A percentile compares a stretch with the other conserved stretches of the same genome.
phyloP scores from a whole-genome alignment of 2,113 vertebrate genomes.

The Tympanuchus pallidicinctus region DNA sequence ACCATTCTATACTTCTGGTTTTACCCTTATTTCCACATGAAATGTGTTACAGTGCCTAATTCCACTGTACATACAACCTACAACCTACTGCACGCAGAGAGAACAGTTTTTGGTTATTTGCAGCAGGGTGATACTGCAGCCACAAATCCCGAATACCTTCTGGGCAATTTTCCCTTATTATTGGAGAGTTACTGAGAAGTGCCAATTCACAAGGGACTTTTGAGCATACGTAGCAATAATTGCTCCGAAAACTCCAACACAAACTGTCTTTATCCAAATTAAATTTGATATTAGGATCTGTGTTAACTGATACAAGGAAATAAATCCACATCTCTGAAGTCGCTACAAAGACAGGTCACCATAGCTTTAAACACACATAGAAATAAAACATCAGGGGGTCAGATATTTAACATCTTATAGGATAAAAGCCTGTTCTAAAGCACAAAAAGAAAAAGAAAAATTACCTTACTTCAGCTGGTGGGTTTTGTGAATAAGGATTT shows the following conservation, averaged over 20 bases:
- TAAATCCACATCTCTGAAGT: neutral
- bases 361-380: neutral
- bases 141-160: neutral
- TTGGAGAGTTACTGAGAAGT: neutral
- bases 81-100: neutral
- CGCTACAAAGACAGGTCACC: neutral
- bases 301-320: neutral
- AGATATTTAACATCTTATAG: neutral
- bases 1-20: neutral
- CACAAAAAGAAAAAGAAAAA: slow-evolving; percentile 7
- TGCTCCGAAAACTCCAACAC: neutral
- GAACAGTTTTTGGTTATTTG: neutral
- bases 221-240: neutral
- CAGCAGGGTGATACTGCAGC: neutral
- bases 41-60: neutral
- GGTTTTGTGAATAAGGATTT: slow-evolving; percentile 94
- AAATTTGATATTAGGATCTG: neutral
- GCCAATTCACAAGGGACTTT: neutral
- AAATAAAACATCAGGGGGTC: neutral
- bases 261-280: neutral
- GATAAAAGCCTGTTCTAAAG: neutral
- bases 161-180: neutral
- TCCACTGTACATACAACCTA: neutral
- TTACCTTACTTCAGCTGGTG: slow-evolving; percentile 93
- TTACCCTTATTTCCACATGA: neutral